A percentile compares a stretch with the other conserved stretches of the same genome.
These are phyloP conservation scores for Eublepharis macularius DNA, from an alignment of 2,113 vertebrate genomes.

Conservation along the genomic window DNA sequence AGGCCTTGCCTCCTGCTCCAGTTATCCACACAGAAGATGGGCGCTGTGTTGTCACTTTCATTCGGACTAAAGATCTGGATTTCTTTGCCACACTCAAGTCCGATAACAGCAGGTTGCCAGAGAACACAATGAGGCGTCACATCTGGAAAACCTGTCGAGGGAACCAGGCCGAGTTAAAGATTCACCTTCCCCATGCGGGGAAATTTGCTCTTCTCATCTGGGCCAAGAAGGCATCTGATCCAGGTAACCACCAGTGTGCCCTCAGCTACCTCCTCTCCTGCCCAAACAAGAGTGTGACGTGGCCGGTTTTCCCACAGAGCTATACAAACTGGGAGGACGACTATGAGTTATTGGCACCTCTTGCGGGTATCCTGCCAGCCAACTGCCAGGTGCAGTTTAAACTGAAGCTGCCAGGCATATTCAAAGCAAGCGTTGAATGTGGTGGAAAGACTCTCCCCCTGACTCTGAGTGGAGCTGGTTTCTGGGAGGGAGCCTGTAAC, in stretches of 20 bases:
- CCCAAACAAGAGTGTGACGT: conserved; percentile 32
- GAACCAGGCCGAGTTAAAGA: conserved; percentile 41
- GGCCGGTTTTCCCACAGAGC: conserved; percentile 45
- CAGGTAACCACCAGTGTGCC: conserved; percentile 6
- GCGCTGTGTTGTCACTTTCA: conserved; percentile 38
- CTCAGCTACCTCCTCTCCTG: conserved; percentile 60
- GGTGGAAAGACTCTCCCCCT: conserved; percentile 1
- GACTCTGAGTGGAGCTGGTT: conserved; percentile 24
- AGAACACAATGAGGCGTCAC: conserved; percentile 13
- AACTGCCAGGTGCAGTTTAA: conserved; percentile 44
- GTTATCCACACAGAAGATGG: conserved; percentile 46
- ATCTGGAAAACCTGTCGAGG: conserved; percentile 26
- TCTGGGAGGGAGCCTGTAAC: conserved; percentile 53
- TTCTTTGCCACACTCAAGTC: conserved; percentile 30
- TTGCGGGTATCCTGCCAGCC: conserved; percentile 51
- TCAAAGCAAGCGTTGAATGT: conserved; percentile 17
- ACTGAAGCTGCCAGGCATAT: conserved; percentile 42
- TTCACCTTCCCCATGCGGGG: conserved; percentile 46
- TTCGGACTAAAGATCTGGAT: conserved; percentile 3
- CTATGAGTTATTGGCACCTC: conserved; percentile 52
- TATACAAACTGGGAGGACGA: conserved; percentile 41
- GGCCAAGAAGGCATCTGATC: background rate
- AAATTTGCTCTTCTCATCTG: conserved; percentile 53
- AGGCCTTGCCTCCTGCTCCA: conserved; percentile 38
- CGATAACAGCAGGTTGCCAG: background rate